These are phyloP conservation scores for Thecocarcelia acutangulata DNA, from an alignment of 2,888 invertebrate species.

Conservation along the genomic window DNA sequence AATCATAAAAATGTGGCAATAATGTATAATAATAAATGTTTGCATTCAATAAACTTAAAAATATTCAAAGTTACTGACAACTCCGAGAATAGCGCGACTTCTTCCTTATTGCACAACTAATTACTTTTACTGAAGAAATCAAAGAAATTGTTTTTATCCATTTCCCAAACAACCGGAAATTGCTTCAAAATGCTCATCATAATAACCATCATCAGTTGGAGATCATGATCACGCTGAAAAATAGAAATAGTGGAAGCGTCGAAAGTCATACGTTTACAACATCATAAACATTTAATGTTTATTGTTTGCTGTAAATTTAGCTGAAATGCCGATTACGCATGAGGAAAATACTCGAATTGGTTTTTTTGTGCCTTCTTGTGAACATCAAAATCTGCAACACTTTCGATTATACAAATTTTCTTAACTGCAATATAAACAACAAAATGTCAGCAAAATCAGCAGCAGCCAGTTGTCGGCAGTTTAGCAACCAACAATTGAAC, in stretches of 20 bases:
- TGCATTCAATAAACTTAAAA: neutral
- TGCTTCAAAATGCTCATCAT: slow-evolving; percentile 17
- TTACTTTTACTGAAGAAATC: slow-evolving; percentile 9
- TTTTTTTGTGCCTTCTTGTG: slow-evolving; percentile 13
- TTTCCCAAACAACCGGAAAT: slow-evolving; percentile 43
- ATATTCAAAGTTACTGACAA: neutral
- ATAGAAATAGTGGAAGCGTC: slow-evolving; percentile 1
- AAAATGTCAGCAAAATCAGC: slow-evolving; percentile 3
- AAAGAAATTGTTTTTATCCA: slow-evolving; percentile 4
- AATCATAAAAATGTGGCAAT: no score
- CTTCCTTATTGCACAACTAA: neutral
- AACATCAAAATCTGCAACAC: slow-evolving; percentile 24
- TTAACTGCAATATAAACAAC: slow-evolving; percentile 5
- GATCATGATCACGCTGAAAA: neutral
- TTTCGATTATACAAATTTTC: slow-evolving; percentile 16
- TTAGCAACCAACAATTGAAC: slow-evolving; percentile 16
- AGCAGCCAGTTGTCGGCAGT: slow-evolving; percentile 24
- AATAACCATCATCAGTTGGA: neutral
- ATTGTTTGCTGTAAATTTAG: slow-evolving; percentile 47
- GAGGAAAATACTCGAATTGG: slow-evolving; percentile 46
- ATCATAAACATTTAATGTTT: slow-evolving; percentile 49
- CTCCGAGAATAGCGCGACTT: neutral
- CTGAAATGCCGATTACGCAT: slow-evolving; percentile 59
- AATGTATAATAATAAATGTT: no score
- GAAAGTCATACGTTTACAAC: slow-evolving; percentile 39